phyloP scores from a whole-genome alignment of 2,888 invertebrate genomes.

The Nemurella pictetii region DNA sequence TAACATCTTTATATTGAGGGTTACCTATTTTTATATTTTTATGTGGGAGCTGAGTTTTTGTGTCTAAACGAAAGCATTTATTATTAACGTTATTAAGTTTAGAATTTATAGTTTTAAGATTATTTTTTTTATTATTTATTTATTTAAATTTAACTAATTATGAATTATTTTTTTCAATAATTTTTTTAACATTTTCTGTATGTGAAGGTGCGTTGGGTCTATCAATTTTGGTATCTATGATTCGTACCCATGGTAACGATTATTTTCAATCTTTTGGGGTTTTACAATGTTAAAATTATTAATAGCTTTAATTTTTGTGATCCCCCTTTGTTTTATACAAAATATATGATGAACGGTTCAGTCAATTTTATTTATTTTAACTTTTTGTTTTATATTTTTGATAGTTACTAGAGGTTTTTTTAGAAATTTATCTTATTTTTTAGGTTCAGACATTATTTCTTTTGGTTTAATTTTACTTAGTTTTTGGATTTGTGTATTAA shows the following conservation, averaged over 20 bases:
- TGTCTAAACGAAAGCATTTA: constrained; percentile 55
- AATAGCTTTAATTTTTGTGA: not conserved
- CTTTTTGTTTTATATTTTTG: constrained; percentile 53
- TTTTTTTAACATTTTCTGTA: constrained; percentile 65
- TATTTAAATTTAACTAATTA: constrained; percentile 55
- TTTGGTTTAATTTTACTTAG: constrained; percentile 52
- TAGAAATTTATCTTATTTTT: constrained; percentile 54
- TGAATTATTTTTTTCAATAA: constrained; percentile 61
- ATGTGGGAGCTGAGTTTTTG: constrained; percentile 45
- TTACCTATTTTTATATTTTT: constrained; percentile 54
- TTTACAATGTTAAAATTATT: constrained; percentile 35
- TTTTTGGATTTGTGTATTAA: constrained; percentile 64
- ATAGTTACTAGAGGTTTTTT: constrained; percentile 49
- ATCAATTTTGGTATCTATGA: not conserved
- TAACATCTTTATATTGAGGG: constrained; percentile 52
- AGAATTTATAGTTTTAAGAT: constrained; percentile 52
- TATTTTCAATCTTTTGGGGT: constrained; percentile 56
- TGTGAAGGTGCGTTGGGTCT: constrained; percentile 50
- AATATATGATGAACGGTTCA: constrained; percentile 57
- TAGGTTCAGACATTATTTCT: constrained; percentile 54
- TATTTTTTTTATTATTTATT: constrained; percentile 58
- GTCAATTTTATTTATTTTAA: constrained; percentile 56
- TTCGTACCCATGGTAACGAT: constrained; percentile 59
- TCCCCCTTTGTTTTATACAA: constrained; percentile 1
- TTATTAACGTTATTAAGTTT: constrained; percentile 62